A percentile compares a stretch with the other conserved stretches of the same genome.
These are phyloP conservation scores for Nephrotoma flavescens DNA, from an alignment of 2,888 invertebrate species.

Conservation along the genomic window DNA sequence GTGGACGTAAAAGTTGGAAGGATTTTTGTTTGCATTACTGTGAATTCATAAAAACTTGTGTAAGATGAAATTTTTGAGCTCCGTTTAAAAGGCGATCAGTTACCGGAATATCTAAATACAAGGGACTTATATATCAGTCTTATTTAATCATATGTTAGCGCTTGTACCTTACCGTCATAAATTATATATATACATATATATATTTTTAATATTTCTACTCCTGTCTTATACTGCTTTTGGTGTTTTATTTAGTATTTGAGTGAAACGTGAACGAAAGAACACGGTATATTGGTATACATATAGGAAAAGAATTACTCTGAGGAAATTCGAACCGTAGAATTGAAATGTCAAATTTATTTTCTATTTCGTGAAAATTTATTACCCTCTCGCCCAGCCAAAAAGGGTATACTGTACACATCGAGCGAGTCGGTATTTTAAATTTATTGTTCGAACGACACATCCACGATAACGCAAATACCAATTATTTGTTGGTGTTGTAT, in stretches of 20 bases:
- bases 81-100: not conserved
- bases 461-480: not conserved
- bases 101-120: not conserved
- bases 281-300: too few species aligned
- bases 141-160: not conserved
- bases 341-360: not conserved
- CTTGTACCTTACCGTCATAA: too few species aligned
- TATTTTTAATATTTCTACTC: too few species aligned
- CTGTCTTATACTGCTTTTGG: too few species aligned
- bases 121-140: not conserved
- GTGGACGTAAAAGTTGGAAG: not conserved
- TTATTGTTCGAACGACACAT: not conserved
- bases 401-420: not conserved
- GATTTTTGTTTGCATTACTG: not conserved
- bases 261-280: too few species aligned
- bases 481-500: too few species aligned
- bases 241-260: too few species aligned
- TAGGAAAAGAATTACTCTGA: too few species aligned
- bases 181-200: too few species aligned
- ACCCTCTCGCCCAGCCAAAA: not conserved
- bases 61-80: not conserved
- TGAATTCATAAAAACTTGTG: not conserved
- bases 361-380: not conserved
- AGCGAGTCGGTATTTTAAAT: not conserved
- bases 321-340: not conserved